Conservation (phyloP, 1,140 invertebrate genomes). For the Drosophila serrata region DNA sequence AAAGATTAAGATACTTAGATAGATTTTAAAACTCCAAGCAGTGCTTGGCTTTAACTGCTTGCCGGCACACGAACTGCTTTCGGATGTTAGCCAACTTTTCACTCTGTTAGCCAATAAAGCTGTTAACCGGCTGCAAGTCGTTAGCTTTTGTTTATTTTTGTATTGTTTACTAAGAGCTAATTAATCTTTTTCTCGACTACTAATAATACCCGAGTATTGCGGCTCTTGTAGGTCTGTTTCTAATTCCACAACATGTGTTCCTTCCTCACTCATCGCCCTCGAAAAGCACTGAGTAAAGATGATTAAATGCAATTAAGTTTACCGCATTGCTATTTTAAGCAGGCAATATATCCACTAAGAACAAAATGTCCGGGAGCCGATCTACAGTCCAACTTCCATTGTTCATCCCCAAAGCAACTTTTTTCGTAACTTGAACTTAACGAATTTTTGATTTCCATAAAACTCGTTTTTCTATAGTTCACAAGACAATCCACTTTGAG, state of each 20-base stretch:
- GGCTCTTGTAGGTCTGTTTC: constrained; percentile 30
- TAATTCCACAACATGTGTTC: constrained; percentile 13
- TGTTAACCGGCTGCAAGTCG: constrained; percentile 19
- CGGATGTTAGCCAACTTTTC: background rate
- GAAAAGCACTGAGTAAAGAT: background rate
- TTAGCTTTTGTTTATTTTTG: constrained; percentile 25
- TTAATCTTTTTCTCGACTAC: constrained; percentile 26
- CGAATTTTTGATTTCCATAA: background rate
- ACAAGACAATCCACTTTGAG: background rate
- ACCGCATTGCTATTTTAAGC: constrained; percentile 22
- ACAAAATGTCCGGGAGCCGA: constrained; percentile 17
- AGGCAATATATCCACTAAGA: constrained; percentile 23
- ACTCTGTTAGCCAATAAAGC: constrained; percentile 4
- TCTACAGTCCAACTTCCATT: constrained; percentile 30
- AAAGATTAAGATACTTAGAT: background rate
- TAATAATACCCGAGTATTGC: background rate
- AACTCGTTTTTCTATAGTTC: constrained; percentile 1
- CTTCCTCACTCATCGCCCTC: background rate
- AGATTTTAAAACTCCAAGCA: background rate
- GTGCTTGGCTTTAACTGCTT: constrained; percentile 7
- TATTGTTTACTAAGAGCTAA: constrained; percentile 32
- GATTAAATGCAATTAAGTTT: constrained; percentile 41
- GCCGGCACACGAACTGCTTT: background rate
- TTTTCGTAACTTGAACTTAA: background rate
- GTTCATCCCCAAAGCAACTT: background rate